Conservation (phyloP, 37 sponge, comb jelly and placozoan species). For the Agelas oroides region DNA sequence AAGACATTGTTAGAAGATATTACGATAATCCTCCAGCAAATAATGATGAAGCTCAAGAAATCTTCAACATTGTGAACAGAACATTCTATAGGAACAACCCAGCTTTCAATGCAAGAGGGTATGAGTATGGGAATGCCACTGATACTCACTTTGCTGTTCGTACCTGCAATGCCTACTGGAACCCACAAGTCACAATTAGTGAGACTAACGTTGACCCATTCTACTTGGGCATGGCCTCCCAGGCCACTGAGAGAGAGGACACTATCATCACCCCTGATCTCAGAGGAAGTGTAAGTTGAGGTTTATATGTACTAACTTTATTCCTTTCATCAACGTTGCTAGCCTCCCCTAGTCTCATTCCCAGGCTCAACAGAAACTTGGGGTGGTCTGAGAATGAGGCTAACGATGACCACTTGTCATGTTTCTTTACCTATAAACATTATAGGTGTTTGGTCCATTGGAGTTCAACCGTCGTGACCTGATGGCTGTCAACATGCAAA, state of each 20-base stretch:
- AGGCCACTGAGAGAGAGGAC: constrained; percentile 88
- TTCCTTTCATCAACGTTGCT: no score
- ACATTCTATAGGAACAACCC: no score
- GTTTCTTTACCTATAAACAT: not conserved
- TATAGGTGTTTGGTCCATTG: constrained; percentile 88
- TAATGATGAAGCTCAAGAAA: no score
- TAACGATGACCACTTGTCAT: no score
- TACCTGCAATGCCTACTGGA: constrained; percentile 95
- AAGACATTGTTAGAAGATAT: no score
- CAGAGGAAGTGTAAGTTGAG: constrained; percentile 65
- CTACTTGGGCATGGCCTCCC: constrained; percentile 86
- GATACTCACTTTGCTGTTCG: constrained; percentile 65
- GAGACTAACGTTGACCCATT: constrained; percentile 81
- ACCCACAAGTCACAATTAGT: constrained; percentile 74
- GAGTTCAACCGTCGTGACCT: constrained; percentile 93
- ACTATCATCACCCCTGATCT: constrained; percentile 91
- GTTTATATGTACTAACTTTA: no score
- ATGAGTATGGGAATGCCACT: not conserved
- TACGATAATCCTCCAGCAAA: no score
- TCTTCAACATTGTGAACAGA: no score
- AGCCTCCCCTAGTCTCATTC: no score
- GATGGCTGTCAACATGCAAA: constrained; percentile 94
- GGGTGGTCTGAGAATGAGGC: no score
- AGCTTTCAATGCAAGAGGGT: not conserved
- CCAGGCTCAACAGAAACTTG: no score